Evolutionary conservation across 1,140 invertebrate genomes (phyloP), one percentile per base, ranked within the genome.

Genomic region (Monochamus saltuarius): DNA sequence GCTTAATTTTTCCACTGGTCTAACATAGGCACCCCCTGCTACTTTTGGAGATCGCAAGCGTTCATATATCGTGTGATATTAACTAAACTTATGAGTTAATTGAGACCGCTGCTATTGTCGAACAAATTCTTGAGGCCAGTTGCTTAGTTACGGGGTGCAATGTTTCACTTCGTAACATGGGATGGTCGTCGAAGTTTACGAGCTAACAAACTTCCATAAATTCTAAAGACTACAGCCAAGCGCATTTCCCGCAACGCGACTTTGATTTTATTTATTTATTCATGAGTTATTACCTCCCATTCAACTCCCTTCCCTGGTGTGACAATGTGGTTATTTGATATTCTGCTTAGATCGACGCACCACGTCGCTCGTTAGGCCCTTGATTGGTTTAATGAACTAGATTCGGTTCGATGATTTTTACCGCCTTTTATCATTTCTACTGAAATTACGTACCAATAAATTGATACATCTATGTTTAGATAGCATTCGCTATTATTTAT

Each of bases 111-210:
- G 17, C 56, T 55, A 63, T 59, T 63, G 56, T 55, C 51, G 43
- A 46, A 63, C 61, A 63, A 63, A 63, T 63, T 56, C 46, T 59
- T 54, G 22, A 14, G 46, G 37, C 38, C 36, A 58, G 56, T 50
- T 38, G 60, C 55, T 64, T 69, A 66, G 67, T 69, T 69, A 69
- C 67, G 65, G 67, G 67, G 67, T 69, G 67, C 67, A 62, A 69
- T 65, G 61, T 62, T 64, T 62, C 61, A 64, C 57, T 61, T 60
- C 58, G 64, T 63, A 68, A 68, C 64, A 65, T 66, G 53, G 66
- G 60, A 60, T 64, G 59, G 67, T 46, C 63, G 64, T 59, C 64
- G 56, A 60, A 55, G 62, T 67, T 67, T 67, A 67, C 65, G 65
- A 67, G 53, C 61, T 61, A 64, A 61, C 65, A 55, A 67, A 67